Conservation (phyloP, 2,113 vertebrate species). For the Percina caprodes region DNA sequence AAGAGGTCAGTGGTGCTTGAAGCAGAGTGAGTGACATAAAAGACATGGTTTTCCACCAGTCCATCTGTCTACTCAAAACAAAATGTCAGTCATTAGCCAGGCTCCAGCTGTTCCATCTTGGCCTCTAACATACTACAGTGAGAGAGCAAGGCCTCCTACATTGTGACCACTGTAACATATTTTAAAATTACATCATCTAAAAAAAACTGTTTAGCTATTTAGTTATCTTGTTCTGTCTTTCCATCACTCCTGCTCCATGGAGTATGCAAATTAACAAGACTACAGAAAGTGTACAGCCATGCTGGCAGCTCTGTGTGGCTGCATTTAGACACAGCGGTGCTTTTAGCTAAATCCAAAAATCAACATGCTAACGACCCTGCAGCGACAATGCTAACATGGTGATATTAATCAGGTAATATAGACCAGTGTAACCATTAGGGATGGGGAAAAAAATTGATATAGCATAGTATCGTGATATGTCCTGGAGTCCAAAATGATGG, state of each 20-base stretch:
- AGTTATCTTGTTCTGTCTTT: background rate
- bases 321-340: background rate
- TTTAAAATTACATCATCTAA: slow-evolving; percentile 37
- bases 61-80: slow-evolving; percentile 78
- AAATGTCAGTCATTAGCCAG: slow-evolving; percentile 67
- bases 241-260: background rate
- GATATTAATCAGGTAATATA: too few relatives aligned
- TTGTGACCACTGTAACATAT: background rate
- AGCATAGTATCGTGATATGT: too few relatives aligned
- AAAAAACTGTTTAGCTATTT: too few relatives aligned
- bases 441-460: too few relatives aligned
- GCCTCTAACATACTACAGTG: slow-evolving; percentile 27
- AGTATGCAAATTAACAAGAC: slow-evolving; percentile 9
- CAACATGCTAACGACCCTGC: too few relatives aligned
- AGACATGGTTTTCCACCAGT: slow-evolving; percentile 58
- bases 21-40: slow-evolving; percentile 70
- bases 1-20: slow-evolving; percentile 72
- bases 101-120: slow-evolving; percentile 69
- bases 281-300: background rate
- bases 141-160: background rate
- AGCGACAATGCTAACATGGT: too few relatives aligned
- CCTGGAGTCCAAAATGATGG: too few relatives aligned
- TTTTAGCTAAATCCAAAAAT: background rate
- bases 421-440: too few relatives aligned
- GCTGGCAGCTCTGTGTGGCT: slow-evolving; percentile 7